Base-by-base conservation (phyloP, 37 sponge, comb jelly and placozoan species). In the Geodia barretti region DNA sequence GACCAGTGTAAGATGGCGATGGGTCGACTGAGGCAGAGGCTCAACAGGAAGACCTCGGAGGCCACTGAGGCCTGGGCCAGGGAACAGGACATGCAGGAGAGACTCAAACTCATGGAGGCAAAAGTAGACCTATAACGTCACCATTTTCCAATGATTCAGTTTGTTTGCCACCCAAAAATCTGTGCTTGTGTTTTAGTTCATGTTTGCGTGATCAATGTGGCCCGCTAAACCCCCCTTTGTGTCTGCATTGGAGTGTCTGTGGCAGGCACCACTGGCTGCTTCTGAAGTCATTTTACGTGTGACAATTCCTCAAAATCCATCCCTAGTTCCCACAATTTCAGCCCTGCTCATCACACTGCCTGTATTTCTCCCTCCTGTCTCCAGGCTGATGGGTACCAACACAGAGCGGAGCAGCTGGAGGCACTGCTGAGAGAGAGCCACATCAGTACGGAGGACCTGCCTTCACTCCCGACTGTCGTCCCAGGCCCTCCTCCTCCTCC, bases 391-490 rank as follows among this genome's bases (percentile, higher is more conserved):
- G 75, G 58, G 26, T 77, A 72, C 3, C 64, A 77, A 17, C 34
- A 63, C 32, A 36, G 68, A 30, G 72, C 69, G 24, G 29, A 37
- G 14, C 78, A 83, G 59, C 41, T 91, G 68, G 79, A 91, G 70
- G 67, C 34, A 1, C 24, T 64, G 21, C 66, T 90, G 1, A 76
- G 66, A 35, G 81, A 76, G 66, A 62, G 61, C 24, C 70, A 77
- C 67, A 76, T 90, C 63, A 85, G 62, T n/a, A 28, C 84, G 32
- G 74, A 79, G 38, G 84, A 84, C 28, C 39, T 90, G n/a, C 74
- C 70, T 9, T 33, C 77, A 34, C 37, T 81, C 54, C 14, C 54
- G 14, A 47, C 14, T 9, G 62, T 38, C 24, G 61, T 68, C 38
- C 62, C 74, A 23, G 65, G 47, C 43, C 54, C 87, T 62, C 76